Percentiles rank a stretch among this genome's conserved stretches.
Evolutionary conservation across 2,888 invertebrate species (phyloP).

Genomic region (Lasioglossum calceatum): DNA sequence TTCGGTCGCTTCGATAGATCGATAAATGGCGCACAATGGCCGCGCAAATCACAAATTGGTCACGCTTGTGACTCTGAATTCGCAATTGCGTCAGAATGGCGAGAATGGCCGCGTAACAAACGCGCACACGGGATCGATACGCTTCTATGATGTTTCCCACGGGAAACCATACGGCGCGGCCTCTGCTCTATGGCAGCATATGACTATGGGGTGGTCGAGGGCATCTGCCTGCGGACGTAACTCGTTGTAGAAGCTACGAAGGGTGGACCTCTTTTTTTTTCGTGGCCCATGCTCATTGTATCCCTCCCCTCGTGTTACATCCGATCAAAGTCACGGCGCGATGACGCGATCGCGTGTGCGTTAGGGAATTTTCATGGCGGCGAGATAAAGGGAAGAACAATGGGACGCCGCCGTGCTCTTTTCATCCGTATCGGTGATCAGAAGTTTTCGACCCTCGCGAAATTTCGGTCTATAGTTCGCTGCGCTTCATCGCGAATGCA

Average conservation of each 20-base stretch:
- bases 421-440: neutral
- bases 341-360: slow-evolving; percentile 43
- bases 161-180: slow-evolving; percentile 77
- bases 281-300: slow-evolving; percentile 63
- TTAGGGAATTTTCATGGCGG: slow-evolving; percentile 24
- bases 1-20: neutral
- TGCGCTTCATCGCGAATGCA: too few species aligned
- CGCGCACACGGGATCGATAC: slow-evolving; percentile 70
- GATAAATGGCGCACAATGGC: neutral
- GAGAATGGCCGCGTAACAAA: slow-evolving; percentile 51
- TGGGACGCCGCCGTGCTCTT: neutral
- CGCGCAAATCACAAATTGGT: neutral
- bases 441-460: neutral
- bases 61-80: slow-evolving; percentile 12
- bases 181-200: slow-evolving; percentile 58
- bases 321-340: slow-evolving; percentile 62
- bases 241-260: slow-evolving; percentile 71
- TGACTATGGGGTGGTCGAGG: slow-evolving; percentile 65
- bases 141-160: slow-evolving; percentile 79
- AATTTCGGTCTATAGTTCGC: neutral
- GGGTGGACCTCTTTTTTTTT: slow-evolving; percentile 77
- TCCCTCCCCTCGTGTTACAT: slow-evolving; percentile 59
- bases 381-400: slow-evolving; percentile 3
- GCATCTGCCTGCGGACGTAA: slow-evolving; percentile 70
- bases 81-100: slow-evolving; percentile 13